Evolutionary conservation across 1,140 invertebrate genomes (phyloP).

Genomic region (Lysiphlebus fabarum): DNA sequence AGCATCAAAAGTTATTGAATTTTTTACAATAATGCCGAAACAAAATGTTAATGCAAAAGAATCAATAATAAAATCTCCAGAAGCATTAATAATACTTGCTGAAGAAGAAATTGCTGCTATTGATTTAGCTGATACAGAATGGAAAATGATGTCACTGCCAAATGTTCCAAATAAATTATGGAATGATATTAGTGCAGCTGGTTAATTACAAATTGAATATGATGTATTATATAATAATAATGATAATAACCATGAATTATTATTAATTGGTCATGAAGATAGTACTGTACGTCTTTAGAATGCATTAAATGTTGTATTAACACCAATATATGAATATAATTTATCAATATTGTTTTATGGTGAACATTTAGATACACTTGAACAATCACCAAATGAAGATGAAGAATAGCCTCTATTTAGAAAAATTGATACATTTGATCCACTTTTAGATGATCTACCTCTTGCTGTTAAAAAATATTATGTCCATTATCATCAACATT

Average conservation of each 20-base stretch:
- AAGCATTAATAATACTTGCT: too few relatives aligned
- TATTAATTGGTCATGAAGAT: constrained; percentile 94
- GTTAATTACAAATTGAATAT: constrained; percentile 69
- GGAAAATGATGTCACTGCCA: constrained; percentile 64
- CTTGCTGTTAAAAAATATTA: constrained; percentile 87
- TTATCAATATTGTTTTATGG: constrained; percentile 76
- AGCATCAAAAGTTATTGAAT: constrained; percentile 87
- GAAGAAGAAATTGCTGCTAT: too few relatives aligned
- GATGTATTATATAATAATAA: constrained; percentile 58
- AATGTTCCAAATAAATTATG: constrained; percentile 72
- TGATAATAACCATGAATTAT: too few relatives aligned
- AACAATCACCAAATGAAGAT: constrained; percentile 61
- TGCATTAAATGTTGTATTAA: constrained; percentile 75
- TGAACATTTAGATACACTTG: constrained; percentile 57
- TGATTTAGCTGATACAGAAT: too few relatives aligned
- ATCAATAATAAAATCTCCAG: constrained; percentile 45
- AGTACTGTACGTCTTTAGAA: constrained; percentile 95
- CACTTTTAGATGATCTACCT: constrained; percentile 93
- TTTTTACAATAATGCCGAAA: constrained; percentile 62
- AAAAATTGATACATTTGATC: constrained; percentile 93
- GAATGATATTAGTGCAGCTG: constrained; percentile 68
- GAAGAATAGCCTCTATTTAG: constrained; percentile 88
- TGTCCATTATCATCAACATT: constrained; percentile 82
- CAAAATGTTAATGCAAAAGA: constrained; percentile 44
- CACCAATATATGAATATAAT: constrained; percentile 82